Base-by-base conservation (phyloP, 2,888 invertebrate genomes). In the Kryphioiulus occultus region DNA sequence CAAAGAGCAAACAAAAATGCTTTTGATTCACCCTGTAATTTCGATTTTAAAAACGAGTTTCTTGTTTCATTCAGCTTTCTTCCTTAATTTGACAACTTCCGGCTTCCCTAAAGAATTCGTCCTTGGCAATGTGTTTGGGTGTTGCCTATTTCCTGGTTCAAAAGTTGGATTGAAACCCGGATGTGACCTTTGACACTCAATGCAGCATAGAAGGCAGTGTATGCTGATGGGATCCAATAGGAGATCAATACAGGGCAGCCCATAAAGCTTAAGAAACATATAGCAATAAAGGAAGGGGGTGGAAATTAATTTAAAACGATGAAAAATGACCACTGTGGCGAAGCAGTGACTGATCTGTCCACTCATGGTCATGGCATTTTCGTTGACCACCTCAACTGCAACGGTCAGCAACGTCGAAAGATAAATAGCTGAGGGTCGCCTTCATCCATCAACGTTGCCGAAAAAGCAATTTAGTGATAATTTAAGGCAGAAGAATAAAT, bases 401-500 rank as follows among this genome's bases (percentile, higher is more conserved):
- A 78, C n/a, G n/a, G n/a, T n/a, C n/a, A n/a, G n/a, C 78, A 22
- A 30, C 12, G 78, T 78, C 30, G 0, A 78, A 78, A 78, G 78
- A 78, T 78, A 22, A 78, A 78, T 78, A 10, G 78, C 22, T 0
- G 78, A 78, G 78, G 26, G 26, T 30, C 78, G 12, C 30, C 78
- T 30, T 78, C 78, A 78, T 78, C 78, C 78, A 78, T 78, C 78
- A 78, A 78, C 78, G 26, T 78, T 30, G 26, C 30, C 78, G 3
- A 78, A 53, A 78, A 78, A 78, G 78, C 78, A 78, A 78, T 78
- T 15, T 30, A 30, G 78, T 30, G 78, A 78, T 78, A 78, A 78
- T 78, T 78, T 78, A 78, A 78, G 78, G 78, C 78, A 30, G 78
- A 78, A 78, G 78, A 78, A 78, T 78, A 78, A 78, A 78, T 78